Evolutionary conservation across 2,113 vertebrate species (phyloP).

Genomic region (Apodemus speciosus): DNA sequence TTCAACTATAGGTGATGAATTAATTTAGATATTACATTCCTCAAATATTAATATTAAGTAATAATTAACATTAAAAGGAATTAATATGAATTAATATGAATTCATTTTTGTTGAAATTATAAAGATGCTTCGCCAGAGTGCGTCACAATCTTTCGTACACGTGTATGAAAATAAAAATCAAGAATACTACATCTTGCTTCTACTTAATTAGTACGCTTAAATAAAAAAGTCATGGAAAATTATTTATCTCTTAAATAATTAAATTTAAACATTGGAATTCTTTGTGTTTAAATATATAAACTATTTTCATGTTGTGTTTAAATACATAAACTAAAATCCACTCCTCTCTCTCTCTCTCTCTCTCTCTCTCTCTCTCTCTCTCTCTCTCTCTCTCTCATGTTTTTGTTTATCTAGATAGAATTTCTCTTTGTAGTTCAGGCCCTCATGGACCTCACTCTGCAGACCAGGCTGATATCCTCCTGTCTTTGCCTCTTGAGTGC

Average conservation of each 20-base stretch:
- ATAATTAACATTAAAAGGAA: too few species aligned
- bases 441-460: neutral
- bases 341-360: too few species aligned
- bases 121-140: neutral
- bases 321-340: too few species aligned
- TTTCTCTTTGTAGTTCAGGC: neutral
- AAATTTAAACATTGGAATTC: constrained; percentile 8
- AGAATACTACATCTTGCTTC: neutral
- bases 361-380: too few species aligned
- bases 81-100: too few species aligned
- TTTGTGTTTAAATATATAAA: neutral
- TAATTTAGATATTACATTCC: constrained; percentile 3
- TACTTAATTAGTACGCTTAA: neutral
- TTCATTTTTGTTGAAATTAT: neutral
- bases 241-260: neutral
- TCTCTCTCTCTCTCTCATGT: too few species aligned
- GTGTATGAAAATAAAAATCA: neutral
- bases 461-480: neutral
- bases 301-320: too few species aligned
- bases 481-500: neutral
- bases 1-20: neutral
- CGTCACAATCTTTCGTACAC: neutral
- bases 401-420: neutral
- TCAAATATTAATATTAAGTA: neutral
- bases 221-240: neutral